These are phyloP conservation scores for Saimiri boliviensis DNA, from an alignment of 2,113 vertebrate genomes.

Conservation along the genomic window DNA sequence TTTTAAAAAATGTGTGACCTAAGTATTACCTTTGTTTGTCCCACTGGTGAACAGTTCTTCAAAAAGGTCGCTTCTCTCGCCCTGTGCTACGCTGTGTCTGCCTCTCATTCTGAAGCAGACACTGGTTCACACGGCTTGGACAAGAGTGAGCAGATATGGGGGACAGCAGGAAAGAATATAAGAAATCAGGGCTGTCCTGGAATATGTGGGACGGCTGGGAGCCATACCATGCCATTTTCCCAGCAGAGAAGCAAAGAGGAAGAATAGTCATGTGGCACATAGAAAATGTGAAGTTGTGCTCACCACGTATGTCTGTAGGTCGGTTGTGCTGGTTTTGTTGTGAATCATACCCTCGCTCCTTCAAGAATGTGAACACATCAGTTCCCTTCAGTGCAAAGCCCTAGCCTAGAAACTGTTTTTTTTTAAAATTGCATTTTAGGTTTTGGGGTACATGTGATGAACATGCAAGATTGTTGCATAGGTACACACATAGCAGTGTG, in stretches of 20 bases:
- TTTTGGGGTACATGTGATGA: no score
- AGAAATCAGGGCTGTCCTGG: neutral
- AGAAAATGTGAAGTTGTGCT: neutral
- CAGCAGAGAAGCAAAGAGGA: neutral
- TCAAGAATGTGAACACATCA: neutral
- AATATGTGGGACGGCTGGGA: neutral
- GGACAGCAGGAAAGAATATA: neutral
- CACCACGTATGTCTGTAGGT: neutral
- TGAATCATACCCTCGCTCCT: neutral
- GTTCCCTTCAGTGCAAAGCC: neutral
- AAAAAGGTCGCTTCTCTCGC: neutral
- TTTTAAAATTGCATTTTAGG: no score
- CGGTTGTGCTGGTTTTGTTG: neutral
- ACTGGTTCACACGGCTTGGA: rapidly evolving
- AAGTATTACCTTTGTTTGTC: neutral
- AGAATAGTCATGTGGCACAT: no score
- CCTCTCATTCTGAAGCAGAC: neutral
- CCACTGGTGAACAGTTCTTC: neutral
- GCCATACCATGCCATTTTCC: neutral
- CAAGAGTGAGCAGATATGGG: neutral
- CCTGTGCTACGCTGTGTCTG: neutral
- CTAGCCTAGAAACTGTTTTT: neutral
- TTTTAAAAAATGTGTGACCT: neutral
- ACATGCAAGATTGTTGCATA: no score
- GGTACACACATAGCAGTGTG: no score